Conservation (phyloP, 2,113 vertebrate genomes). For the Turnix velox region DNA sequence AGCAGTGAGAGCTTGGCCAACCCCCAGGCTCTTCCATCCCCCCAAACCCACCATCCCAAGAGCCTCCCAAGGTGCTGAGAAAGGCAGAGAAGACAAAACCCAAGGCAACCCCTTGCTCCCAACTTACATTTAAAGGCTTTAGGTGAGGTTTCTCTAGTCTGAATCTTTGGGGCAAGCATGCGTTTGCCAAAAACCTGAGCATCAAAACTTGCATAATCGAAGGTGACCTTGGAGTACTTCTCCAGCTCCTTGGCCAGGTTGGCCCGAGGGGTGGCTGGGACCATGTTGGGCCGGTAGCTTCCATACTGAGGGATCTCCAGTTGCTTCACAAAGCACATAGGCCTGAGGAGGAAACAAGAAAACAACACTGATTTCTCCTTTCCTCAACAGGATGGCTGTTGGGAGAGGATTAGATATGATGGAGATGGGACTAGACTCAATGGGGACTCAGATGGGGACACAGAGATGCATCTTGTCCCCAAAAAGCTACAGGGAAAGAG, state of each 20-base stretch:
- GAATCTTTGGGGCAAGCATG: constrained; percentile 98
- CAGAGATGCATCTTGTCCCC: neutral
- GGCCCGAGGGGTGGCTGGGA: constrained; percentile 88
- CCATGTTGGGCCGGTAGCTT: constrained; percentile 88
- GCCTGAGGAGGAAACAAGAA: constrained; percentile 70
- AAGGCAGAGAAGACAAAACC: neutral
- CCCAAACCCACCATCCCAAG: neutral
- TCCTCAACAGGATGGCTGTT: accelerated
- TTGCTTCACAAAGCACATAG: constrained; percentile 99
- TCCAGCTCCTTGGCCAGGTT: constrained; percentile 98
- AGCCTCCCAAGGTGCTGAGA: neutral
- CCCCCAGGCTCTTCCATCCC: neutral
- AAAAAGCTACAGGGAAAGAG: neutral
- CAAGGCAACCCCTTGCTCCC: neutral
- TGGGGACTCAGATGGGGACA: no score
- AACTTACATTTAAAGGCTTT: constrained; percentile 99
- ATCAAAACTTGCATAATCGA: constrained; percentile 99
- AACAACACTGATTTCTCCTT: neutral
- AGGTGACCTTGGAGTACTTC: constrained; percentile 99
- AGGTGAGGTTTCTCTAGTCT: constrained; percentile 95
- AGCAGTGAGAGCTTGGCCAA: neutral
- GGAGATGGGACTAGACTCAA: no score
- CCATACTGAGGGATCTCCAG: constrained; percentile 92
- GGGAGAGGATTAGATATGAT: accelerated
- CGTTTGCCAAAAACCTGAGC: constrained; percentile 99